phyloP scores from a whole-genome alignment of 2,113 vertebrate genomes.

The Calonectris borealis region DNA sequence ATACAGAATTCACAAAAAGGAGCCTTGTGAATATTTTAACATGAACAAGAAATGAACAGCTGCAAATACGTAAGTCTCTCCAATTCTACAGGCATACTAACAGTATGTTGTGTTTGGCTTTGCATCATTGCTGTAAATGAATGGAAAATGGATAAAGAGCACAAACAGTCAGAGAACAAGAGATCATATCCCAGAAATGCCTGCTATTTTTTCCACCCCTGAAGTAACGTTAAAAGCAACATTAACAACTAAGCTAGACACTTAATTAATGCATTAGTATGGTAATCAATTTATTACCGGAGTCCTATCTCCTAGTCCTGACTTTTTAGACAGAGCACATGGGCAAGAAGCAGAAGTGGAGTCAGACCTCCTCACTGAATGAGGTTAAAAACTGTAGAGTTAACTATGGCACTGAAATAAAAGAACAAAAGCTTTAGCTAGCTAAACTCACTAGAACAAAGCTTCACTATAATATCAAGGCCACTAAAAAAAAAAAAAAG shows the following conservation, averaged over 20 bases:
- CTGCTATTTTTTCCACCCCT: not conserved
- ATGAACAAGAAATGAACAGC: not conserved
- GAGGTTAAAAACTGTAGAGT: not conserved
- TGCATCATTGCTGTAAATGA: not conserved
- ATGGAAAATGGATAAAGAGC: not conserved
- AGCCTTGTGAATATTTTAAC: not conserved
- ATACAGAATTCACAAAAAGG: not conserved
- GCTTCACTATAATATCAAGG: not conserved
- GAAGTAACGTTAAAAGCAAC: not conserved
- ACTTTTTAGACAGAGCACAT: not conserved
- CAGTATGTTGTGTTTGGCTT: not conserved
- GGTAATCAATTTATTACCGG: not conserved
- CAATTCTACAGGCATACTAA: not conserved
- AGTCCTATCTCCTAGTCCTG: not conserved
- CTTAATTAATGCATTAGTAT: not conserved
- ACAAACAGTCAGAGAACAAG: not conserved
- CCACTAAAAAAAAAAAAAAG: not conserved
- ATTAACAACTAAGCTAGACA: not conserved
- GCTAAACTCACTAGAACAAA: conserved; percentile 31
- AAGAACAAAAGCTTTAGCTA: conserved; percentile 14
- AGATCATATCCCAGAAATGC: not conserved
- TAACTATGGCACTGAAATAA: not conserved
- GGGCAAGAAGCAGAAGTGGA: not conserved
- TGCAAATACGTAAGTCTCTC: not conserved
- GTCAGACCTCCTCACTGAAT: not conserved